Conservation (phyloP, 35 echinoderm and acorn worm genomes). For the Lytechinus pictus region DNA sequence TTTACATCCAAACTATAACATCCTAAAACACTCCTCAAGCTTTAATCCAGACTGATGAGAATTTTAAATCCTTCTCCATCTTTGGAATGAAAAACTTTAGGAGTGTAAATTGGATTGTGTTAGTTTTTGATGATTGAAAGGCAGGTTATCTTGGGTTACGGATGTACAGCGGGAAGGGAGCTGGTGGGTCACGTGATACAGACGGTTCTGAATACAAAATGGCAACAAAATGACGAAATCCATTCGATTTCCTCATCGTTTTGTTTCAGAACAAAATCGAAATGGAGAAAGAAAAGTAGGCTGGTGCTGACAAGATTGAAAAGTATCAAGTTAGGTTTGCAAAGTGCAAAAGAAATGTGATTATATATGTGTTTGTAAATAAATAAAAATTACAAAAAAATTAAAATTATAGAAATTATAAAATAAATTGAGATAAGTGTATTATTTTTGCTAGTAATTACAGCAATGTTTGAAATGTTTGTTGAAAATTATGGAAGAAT, state of each 20-base stretch:
- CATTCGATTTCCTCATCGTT: background rate
- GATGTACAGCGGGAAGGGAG: background rate
- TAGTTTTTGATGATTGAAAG: background rate
- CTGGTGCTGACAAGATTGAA: slow-evolving; percentile 7
- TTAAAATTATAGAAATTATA: too few species aligned
- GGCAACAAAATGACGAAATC: background rate
- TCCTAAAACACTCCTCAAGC: background rate
- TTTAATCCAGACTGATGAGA: background rate
- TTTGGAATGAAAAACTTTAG: background rate
- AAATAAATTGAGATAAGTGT: too few species aligned
- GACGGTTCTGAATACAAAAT: slow-evolving; percentile 4
- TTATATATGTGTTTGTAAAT: background rate
- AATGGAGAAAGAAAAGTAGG: background rate
- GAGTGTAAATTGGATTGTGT: background rate
- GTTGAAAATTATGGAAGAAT: background rate
- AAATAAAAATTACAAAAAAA: background rate
- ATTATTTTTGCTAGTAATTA: too few species aligned
- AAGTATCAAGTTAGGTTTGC: background rate
- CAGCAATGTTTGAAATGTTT: background rate
- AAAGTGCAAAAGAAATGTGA: background rate
- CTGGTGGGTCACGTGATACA: slow-evolving; percentile 18
- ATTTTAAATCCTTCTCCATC: background rate
- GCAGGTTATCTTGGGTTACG: background rate
- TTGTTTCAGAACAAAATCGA: background rate
- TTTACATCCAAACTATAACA: background rate